Base-by-base conservation (phyloP, 35 echinoderm and acorn worm genomes). In the Hemicentrotus pulcherrimus region DNA sequence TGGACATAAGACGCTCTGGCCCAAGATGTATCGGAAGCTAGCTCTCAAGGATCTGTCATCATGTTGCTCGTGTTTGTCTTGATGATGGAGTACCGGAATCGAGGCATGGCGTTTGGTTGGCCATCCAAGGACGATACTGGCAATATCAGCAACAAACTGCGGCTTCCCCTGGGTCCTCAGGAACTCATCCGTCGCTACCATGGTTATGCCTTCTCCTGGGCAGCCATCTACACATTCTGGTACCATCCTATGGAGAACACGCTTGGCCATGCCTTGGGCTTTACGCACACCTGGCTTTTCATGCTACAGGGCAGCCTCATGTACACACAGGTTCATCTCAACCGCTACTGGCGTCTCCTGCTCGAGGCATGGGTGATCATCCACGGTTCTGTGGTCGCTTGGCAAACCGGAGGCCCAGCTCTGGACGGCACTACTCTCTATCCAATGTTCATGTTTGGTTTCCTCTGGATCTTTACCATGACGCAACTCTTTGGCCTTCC, bases 221-320 rank as follows among this genome's bases (percentile, higher is more conserved):
- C 95, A 16, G 96, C 98, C 46, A 97, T 99, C 86, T 99, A 96
- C 50, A 99, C 98, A 6, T 99, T 99, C 92, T 99, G 98, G 98
- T 99, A 99, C 88, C 98, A 99, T 86, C 98, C 98, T 14, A 99
- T 99, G 98, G 98, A 99, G 87, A 99, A 96, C 95, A 99, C 98
- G 2, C 95, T 97, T 94, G 98, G 95, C 24, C 98, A 99, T 88
- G 95, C 91, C 46, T 45, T 97, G 3, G 98, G 98, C 9, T 99
- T 99, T 48, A 61, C 94, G 13, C 96, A 99, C 41, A 99, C 98
- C 15, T 99, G 97, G 95, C 87, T 99, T 32, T 52, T 99, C 24
- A 97, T 99, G 96, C 95, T 99, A 9, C 98, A 99, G 86, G 98
- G 98, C 6, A 99, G 98, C 94, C 96, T 99, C 32, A 97, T 99